Conservation (phyloP, 2,113 vertebrate genomes). For the Tragulus kanchil region DNA sequence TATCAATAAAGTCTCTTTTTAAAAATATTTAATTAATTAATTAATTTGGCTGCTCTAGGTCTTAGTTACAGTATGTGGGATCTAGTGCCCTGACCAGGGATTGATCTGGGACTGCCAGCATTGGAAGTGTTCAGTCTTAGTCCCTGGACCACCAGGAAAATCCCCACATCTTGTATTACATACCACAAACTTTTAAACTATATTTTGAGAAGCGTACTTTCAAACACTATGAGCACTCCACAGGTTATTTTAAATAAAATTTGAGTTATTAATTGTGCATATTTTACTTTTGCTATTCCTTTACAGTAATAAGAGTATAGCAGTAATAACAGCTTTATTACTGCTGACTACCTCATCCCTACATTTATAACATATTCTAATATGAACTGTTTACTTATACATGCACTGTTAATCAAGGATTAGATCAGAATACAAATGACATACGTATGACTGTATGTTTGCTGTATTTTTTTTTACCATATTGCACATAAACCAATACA, state of each 20-base stretch:
- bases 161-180: neutral
- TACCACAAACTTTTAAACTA: neutral
- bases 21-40: too few species aligned
- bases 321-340: neutral
- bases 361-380: constrained; percentile 20
- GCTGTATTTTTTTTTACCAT: neutral
- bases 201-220: neutral
- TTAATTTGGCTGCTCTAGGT: too few species aligned
- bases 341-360: neutral
- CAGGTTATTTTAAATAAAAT: neutral
- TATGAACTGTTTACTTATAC: neutral
- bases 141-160: too few species aligned
- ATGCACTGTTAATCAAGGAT: constrained; percentile 35
- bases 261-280: neutral
- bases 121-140: too few species aligned
- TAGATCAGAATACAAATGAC: neutral
- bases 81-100: too few species aligned
- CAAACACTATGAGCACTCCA: neutral
- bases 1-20: neutral
- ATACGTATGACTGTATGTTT: neutral
- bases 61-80: too few species aligned
- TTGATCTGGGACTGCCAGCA: too few species aligned
- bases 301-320: too few species aligned
- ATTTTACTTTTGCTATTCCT: neutral
- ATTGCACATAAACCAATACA: neutral